Evolutionary conservation across 2,888 invertebrate genomes (phyloP), one percentile per base, ranked within the genome.

Genomic region (Harpalus rufipes): DNA sequence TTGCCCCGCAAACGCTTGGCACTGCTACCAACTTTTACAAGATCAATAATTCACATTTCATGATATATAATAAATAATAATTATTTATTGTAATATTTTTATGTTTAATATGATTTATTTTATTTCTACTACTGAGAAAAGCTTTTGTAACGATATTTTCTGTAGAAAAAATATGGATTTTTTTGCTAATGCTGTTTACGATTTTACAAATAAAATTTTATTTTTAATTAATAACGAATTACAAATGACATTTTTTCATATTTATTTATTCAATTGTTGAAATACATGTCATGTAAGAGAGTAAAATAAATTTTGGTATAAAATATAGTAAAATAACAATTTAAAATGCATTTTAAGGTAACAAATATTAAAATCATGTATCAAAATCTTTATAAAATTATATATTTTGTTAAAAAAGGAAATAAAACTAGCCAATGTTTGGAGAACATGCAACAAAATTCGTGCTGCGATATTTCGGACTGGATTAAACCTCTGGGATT

Each of bases 381-480:
- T 56, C 1, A 65, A 41, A 41, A 16, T 7, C 14, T 18, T 16
- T 7, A 41, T 68, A 18, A 74, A 14, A 44, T 44, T 74, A 16
- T 74, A 18, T 8, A 10, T 74, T 74, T 74, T 41, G 12, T 51
- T 51, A 8, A 7, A 18, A 44, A 68, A 91, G 90, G 88, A 91
- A 89, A 88, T 91, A 80, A 91, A 91, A 83, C 91, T 95, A 86
- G 93, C 94, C 72, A 94, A 95, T 90, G 93, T 96, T 82, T 96
- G 96, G 96, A 93, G 95, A 89, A 95, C 95, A 25, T 96, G 95
- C 91, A 95, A 96, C 91, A 96, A 96, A 92, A 95, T 96, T 89
- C 94, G 96, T 86, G 94, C 95, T 14, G 95, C 95, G 2, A 93
- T 94, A 85, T 95, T 95, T 91, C 94, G 95, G 86, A 93, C 95